Evolutionary conservation across 2,113 vertebrate genomes (phyloP), one percentile per base, ranked within the genome.

Genomic region (Oxyruncus cristatus): DNA sequence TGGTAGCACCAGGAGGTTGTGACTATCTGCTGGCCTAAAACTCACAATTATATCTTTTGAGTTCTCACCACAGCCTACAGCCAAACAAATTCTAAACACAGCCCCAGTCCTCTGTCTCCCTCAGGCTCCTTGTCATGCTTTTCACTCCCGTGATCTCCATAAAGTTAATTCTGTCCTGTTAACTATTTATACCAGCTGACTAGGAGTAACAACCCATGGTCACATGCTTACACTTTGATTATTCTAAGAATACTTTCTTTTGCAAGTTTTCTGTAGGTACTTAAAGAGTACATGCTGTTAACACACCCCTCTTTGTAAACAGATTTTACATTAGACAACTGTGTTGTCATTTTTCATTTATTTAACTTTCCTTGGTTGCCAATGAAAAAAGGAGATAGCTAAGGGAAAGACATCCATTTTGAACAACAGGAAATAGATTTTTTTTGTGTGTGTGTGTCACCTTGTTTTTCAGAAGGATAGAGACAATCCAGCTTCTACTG

Each of bases 1-100:
- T 0, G 1, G 14, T 10, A 56, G 1, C 20, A 66, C 9, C 9
- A 74, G 19, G 5, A 66, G 6, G 8, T 5, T 3, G 2, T n/a
- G 22, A 1, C 22, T 41, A 8, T 52, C 11, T 85, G 11, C 28
- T 89, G 2, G 5, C 65, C 12, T 67, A 46, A 85, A 85, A 41
- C 11, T 37, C 21, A 3, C 6, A 32, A 9, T 41, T 47, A 5
- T 39, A 19, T 41, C 16, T 4, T 58, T 11, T 26, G 8, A 17
- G 14, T 32, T 63, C 42, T 79, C 58, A 22, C 3, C 6, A 58
- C 13, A 67, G 27, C 18, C 19, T 32, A 26, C 8, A 71, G 3
- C 1, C 7, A 11, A 55, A 10, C 8, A 67, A 15, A 58, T 82
- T 59, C 21, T 27, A 85, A 85, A 20, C 9, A 41, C 3, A 53